A percentile compares a stretch with the other conserved stretches of the same genome.
Evolutionary conservation across 1,140 invertebrate genomes (phyloP).

Genomic region (Pseudomyrmex gracilis): DNA sequence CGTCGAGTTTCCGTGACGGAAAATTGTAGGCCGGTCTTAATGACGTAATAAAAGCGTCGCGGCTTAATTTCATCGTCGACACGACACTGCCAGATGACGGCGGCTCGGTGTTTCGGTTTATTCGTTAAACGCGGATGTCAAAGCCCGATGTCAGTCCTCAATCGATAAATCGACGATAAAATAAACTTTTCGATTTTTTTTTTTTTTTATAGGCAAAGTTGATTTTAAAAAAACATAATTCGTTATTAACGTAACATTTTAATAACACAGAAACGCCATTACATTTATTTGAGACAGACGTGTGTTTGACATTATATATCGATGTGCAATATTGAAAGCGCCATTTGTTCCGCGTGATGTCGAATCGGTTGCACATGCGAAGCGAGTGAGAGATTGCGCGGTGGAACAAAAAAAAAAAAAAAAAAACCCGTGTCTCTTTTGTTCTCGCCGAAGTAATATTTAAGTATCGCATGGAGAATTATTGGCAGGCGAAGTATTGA

Average conservation of each 20-base stretch:
- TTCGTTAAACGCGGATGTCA: slow-evolving; percentile 36
- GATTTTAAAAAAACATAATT: slow-evolving; percentile 29
- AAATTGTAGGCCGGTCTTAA: slow-evolving; percentile 72
- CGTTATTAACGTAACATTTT: slow-evolving; percentile 19
- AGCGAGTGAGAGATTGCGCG: not conserved
- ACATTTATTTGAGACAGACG: not conserved
- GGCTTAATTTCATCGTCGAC: slow-evolving; percentile 71
- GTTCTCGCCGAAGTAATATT: slow-evolving; percentile 25
- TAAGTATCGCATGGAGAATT: slow-evolving; percentile 60
- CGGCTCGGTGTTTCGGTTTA: slow-evolving; percentile 60
- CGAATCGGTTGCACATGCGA: not conserved
- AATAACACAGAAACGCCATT: slow-evolving; percentile 4
- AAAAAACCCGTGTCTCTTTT: slow-evolving; percentile 21
- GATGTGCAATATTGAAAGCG: not conserved
- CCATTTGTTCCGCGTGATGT: not conserved
- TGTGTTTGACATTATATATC: not conserved
- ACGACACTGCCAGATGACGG: slow-evolving; percentile 66
- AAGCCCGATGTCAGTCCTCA: not conserved
- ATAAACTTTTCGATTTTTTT: slow-evolving; percentile 22
- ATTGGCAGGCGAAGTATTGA: slow-evolving; percentile 48
- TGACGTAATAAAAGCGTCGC: slow-evolving; percentile 69
- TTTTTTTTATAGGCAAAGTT: slow-evolving; percentile 30
- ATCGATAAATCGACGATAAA: slow-evolving; percentile 36
- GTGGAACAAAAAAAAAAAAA: not conserved
- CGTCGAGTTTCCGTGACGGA: not conserved